Evolutionary conservation across 2,797 vertebrate genomes (phyloP).

Genomic region (Cuculus canorus): DNA sequence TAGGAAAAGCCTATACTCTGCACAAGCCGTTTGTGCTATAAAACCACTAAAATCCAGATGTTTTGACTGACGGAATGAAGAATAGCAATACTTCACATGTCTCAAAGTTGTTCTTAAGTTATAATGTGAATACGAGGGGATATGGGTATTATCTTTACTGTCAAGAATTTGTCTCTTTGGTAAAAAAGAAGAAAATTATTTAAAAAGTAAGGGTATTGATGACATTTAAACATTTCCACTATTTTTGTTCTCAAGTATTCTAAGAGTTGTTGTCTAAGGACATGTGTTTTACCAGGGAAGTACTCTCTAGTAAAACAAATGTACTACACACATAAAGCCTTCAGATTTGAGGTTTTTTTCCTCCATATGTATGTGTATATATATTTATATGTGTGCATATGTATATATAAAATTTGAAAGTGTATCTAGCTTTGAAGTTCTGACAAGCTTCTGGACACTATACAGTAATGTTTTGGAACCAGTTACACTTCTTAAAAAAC

Average conservation of each 20-base stretch:
- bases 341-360: neutral
- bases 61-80: conserved; percentile 45
- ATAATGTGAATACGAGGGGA: neutral
- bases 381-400: neutral
- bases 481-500: neutral
- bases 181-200: neutral
- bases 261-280: neutral
- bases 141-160: conserved; percentile 9
- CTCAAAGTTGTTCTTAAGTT: conserved; percentile 8
- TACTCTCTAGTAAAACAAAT: neutral
- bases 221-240: neutral
- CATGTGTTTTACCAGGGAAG: neutral
- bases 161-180: neutral
- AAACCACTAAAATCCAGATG: conserved; percentile 66
- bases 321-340: neutral
- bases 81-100: conserved; percentile 16
- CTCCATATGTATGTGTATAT: neutral
- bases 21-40: conserved; percentile 54
- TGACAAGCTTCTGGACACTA: neutral
- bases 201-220: neutral
- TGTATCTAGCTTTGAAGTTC: neutral
- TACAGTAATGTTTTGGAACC: neutral
- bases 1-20: conserved; percentile 14
- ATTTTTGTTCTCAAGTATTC: neutral
- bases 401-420: neutral